Evolutionary conservation across 2,797 vertebrate species (phyloP).

Genomic region (Cygnus olor): DNA sequence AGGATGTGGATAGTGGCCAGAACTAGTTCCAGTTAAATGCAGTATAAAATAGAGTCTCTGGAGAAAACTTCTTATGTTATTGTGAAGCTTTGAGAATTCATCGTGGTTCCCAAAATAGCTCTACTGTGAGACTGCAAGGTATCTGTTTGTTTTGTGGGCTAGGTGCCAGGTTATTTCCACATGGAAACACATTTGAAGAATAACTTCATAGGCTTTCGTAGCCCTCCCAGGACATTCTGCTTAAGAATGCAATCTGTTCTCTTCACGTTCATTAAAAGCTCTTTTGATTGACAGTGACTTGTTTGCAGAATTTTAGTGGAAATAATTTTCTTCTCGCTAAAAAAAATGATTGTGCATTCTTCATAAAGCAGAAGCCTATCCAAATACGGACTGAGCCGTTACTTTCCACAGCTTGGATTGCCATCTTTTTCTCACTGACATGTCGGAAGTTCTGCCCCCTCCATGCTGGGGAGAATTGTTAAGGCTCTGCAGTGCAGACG

Average conservation of each 20-base stretch:
- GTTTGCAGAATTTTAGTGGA: background rate
- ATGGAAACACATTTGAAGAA: background rate
- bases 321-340: background rate
- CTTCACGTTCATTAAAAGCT: background rate
- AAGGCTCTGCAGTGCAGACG: background rate
- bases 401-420: background rate
- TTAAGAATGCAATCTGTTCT: background rate
- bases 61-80: background rate
- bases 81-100: constrained; percentile 41
- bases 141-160: constrained; percentile 38
- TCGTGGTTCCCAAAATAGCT: constrained; percentile 8
- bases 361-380: background rate
- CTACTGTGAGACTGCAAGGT: background rate
- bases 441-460: background rate
- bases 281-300: background rate
- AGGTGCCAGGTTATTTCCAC: constrained; percentile 1
- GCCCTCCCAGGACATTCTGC: background rate
- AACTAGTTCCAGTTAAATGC: background rate
- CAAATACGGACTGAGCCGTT: background rate
- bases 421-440: rapidly evolving
- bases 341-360: rapidly evolving
- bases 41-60: background rate
- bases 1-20: background rate
- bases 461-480: background rate
- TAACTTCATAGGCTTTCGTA: background rate